phyloP scores from a whole-genome alignment of 2,888 invertebrate species.

The Mythimna vitellina region DNA sequence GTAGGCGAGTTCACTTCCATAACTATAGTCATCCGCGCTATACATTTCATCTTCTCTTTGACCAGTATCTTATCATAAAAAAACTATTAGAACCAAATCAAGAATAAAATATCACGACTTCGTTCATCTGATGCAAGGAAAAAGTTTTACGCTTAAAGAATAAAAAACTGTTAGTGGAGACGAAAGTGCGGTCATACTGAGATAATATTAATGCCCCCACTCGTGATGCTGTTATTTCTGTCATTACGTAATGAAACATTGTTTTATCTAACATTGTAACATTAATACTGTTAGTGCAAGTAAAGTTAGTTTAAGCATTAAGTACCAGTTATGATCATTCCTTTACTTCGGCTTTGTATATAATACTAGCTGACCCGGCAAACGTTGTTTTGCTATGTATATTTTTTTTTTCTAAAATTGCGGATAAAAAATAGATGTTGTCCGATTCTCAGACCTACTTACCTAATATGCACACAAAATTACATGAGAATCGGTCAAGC shows the following conservation, averaged over 20 bases:
- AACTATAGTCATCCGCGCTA: background rate
- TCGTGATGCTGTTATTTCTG: slow-evolving; percentile 1
- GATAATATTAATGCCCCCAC: background rate
- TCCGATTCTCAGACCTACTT: no score
- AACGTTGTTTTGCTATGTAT: no score
- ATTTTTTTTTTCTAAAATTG: no score
- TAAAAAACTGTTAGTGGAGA: slow-evolving; percentile 30
- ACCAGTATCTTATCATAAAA: no score
- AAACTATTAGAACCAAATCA: background rate
- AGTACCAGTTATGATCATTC: no score
- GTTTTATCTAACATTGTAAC: background rate
- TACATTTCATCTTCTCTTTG: background rate
- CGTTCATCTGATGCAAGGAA: background rate
- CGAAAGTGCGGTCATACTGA: slow-evolving; percentile 15
- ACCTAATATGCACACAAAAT: no score
- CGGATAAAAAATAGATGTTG: no score
- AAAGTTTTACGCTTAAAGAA: slow-evolving; percentile 14
- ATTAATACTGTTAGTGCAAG: background rate
- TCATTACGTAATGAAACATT: background rate
- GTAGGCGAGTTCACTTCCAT: background rate
- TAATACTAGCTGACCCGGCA: no score
- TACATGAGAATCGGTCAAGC: no score
- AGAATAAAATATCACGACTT: slow-evolving; percentile 1
- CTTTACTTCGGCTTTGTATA: no score
- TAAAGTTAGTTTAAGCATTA: background rate